These are phyloP conservation scores for Pyralis farinalis DNA, from an alignment of 2,888 invertebrate genomes.

Conservation along the genomic window DNA sequence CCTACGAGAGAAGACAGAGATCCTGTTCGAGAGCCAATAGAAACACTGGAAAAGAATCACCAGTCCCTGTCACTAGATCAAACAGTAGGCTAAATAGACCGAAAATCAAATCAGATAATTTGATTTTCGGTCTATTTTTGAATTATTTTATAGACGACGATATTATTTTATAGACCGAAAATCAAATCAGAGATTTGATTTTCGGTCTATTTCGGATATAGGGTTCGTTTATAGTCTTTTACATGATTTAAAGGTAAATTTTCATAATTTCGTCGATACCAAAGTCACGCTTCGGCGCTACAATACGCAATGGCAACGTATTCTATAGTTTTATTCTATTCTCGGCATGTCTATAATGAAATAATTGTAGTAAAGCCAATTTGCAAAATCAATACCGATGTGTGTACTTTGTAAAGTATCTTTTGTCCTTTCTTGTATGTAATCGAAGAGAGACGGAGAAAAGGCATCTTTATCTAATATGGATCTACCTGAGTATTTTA, in stretches of 20 bases:
- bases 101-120: no score
- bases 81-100: slow-evolving; percentile 40
- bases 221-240: no score
- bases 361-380: no score
- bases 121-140: slow-evolving; percentile 53
- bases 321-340: no score
- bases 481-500: not conserved
- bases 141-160: no score
- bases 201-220: no score
- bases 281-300: not conserved
- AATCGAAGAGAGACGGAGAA: not conserved
- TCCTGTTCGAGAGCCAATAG: slow-evolving; percentile 63
- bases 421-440: not conserved
- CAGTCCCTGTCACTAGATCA: slow-evolving; percentile 55
- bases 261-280: not conserved
- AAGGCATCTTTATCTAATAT: not conserved
- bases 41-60: slow-evolving; percentile 59
- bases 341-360: no score
- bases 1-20: slow-evolving; percentile 65
- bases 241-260: no score
- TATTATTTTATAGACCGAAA: no score
- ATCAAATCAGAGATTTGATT: no score
- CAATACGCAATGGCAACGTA: no score
- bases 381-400: no score
- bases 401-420: not conserved